Conservation (phyloP, 2,888 invertebrate species). For the Andrena trimmerana region DNA sequence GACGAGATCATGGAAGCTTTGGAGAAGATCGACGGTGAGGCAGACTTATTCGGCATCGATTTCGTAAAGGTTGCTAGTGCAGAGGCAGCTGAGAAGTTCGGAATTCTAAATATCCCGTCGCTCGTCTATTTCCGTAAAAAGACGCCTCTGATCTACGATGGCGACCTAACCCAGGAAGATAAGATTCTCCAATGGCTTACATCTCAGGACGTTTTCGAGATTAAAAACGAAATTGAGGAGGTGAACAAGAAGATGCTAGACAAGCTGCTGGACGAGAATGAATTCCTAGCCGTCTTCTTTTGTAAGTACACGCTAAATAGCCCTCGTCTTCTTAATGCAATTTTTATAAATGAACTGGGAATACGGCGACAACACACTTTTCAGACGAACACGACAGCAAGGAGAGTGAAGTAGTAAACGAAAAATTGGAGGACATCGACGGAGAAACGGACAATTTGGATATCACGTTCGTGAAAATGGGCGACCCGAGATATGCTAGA, state of each 20-base stretch:
- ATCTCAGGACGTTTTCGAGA: constrained; percentile 97
- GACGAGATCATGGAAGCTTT: constrained; percentile 95
- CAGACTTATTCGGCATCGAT: constrained; percentile 96
- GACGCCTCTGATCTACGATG: constrained; percentile 95
- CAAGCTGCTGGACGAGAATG: constrained; percentile 96
- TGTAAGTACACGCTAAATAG: constrained; percentile 89
- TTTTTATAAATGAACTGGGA: not conserved
- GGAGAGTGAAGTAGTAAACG: constrained; percentile 93
- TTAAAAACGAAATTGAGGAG: constrained; percentile 98
- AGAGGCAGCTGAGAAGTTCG: constrained; percentile 93
- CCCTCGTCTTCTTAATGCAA: no score
- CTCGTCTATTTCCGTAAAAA: constrained; percentile 94
- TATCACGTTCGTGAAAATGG: constrained; percentile 97
- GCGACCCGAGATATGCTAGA: constrained; percentile 95
- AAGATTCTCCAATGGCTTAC: constrained; percentile 95
- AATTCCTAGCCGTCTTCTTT: constrained; percentile 97
- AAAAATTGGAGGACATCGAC: constrained; percentile 96
- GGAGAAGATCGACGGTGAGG: constrained; percentile 98
- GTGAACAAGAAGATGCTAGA: constrained; percentile 98
- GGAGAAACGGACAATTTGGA: constrained; percentile 97
- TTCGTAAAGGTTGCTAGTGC: constrained; percentile 96
- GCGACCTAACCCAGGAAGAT: constrained; percentile 95
- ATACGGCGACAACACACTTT: constrained; percentile 63
- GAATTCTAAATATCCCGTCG: constrained; percentile 93
- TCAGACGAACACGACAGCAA: constrained; percentile 92